These are phyloP conservation scores for Ameiurus melas DNA, from an alignment of 2,113 vertebrate genomes.

Conservation along the genomic window DNA sequence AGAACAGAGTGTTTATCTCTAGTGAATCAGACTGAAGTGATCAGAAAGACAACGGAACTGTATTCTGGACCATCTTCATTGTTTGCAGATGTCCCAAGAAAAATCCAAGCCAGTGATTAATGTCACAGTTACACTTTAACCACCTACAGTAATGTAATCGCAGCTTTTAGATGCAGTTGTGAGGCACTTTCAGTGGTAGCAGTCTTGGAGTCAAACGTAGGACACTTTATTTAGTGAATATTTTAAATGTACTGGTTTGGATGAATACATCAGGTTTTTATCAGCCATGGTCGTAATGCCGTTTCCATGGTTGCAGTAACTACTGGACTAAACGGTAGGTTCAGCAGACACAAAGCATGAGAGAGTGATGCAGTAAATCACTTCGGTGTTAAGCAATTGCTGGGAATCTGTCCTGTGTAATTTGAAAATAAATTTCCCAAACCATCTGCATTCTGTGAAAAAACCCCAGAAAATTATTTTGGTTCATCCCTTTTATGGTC, in stretches of 20 bases:
- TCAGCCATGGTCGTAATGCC: background rate
- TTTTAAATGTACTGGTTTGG: background rate
- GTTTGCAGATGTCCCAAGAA: background rate
- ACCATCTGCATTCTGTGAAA: background rate
- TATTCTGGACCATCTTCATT: background rate
- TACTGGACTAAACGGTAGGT: conserved; percentile 23
- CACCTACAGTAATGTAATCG: background rate
- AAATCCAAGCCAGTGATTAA: background rate
- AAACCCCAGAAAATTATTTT: background rate
- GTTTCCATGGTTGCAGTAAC: conserved; percentile 31
- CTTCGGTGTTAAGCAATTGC: background rate
- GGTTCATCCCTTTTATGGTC: background rate
- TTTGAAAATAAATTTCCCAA: background rate
- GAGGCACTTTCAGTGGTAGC: background rate
- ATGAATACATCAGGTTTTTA: background rate
- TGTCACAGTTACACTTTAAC: conserved; percentile 14
- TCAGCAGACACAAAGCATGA: conserved; percentile 24
- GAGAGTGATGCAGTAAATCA: conserved; percentile 6
- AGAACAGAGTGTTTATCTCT: conserved; percentile 21
- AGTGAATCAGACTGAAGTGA: background rate
- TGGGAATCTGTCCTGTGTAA: background rate
- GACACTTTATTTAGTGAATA: background rate
- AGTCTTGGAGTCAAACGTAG: too few species aligned
- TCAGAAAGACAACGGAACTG: background rate
- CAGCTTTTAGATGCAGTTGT: background rate